Percentiles rank a stretch among this genome's conserved stretches.
These are phyloP conservation scores for Drosophila multiciliata DNA, from an alignment of 2,888 invertebrate genomes.

Conservation along the genomic window DNA sequence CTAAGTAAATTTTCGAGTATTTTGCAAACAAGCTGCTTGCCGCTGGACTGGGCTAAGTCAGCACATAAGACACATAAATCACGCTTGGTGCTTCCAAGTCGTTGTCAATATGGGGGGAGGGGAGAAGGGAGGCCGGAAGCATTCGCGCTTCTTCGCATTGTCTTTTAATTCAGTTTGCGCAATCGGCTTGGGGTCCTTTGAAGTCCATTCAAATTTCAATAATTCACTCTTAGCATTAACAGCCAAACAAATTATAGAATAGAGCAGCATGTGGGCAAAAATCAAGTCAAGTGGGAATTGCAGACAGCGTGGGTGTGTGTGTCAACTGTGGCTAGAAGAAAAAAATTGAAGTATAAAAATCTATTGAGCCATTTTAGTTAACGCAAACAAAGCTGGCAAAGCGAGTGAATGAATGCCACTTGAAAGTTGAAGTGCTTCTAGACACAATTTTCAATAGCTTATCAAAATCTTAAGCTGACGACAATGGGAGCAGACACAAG, in stretches of 20 bases:
- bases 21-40: conserved; percentile 66
- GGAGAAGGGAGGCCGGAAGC: conserved; percentile 22
- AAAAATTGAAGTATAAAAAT: neutral
- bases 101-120: conserved; percentile 18
- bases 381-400: conserved; percentile 52
- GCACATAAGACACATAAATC: conserved; percentile 78
- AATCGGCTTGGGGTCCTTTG: conserved; percentile 65
- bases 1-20: conserved; percentile 64
- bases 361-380: conserved; percentile 65
- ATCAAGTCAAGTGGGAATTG: conserved; percentile 17
- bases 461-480: conserved; percentile 76
- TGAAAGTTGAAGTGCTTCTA: conserved; percentile 68
- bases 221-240: conserved; percentile 70
- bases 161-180: conserved; percentile 77
- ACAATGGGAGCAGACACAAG: conserved; percentile 44
- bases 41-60: conserved; percentile 36
- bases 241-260: conserved; percentile 65
- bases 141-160: conserved; percentile 60
- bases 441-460: conserved; percentile 76
- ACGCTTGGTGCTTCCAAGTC: conserved; percentile 62
- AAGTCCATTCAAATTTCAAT: conserved; percentile 81
- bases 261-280: conserved; percentile 23
- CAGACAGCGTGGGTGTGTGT: conserved; percentile 10
- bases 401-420: conserved; percentile 54
- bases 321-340: conserved; percentile 53